phyloP scores from a whole-genome alignment of 2,113 vertebrate species.

The Barnardius zonarius region DNA sequence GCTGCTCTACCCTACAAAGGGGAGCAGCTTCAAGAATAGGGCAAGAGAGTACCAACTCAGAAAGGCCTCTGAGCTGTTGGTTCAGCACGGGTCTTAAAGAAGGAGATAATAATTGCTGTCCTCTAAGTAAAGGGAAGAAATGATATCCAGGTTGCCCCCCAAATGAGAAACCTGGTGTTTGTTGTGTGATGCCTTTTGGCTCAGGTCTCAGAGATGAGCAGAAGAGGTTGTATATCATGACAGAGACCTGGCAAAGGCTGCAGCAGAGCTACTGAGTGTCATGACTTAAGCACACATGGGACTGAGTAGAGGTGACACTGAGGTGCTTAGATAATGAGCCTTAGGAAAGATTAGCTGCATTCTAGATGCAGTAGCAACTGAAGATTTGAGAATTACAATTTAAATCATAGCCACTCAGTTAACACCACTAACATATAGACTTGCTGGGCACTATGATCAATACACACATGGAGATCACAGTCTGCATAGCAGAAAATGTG shows the following conservation, averaged over 20 bases:
- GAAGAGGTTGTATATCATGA: not conserved
- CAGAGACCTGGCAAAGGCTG: not conserved
- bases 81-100: not conserved
- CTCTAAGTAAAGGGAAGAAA: not conserved
- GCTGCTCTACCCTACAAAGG: not conserved
- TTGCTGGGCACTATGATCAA: not conserved
- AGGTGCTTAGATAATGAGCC: not conserved
- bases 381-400: not conserved
- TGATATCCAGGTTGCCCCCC: not conserved
- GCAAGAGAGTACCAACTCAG: not conserved
- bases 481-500: not conserved
- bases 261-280: not conserved
- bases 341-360: not conserved
- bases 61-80: not conserved
- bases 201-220: not conserved
- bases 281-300: not conserved
- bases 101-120: not conserved
- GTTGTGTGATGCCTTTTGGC: not conserved
- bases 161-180: not conserved
- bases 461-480: not conserved
- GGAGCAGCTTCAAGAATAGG: not conserved
- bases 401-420: not conserved
- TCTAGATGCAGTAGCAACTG: not conserved
- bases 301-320: not conserved
- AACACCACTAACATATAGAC: not conserved